Evolutionary conservation across 37 sponge, comb jelly and placozoan species (phyloP), one percentile per base, ranked within the genome.

Genomic region (Dysidea cf. avara): DNA sequence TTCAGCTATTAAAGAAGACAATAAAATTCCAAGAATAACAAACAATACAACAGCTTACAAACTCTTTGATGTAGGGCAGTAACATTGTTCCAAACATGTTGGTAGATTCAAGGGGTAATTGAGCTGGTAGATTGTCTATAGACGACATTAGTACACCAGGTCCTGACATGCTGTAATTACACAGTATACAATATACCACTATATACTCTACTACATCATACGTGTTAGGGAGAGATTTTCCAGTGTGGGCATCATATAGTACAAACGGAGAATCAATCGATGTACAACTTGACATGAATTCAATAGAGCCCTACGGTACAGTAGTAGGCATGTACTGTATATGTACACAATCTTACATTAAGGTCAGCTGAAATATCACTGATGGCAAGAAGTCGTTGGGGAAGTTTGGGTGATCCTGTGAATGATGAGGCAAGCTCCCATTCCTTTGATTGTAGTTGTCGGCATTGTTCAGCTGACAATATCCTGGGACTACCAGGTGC

Each of bases 61-160:
- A 53, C 35, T 89, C 90, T 22, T 66, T n/a, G 12, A 97, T 61
- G 54, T 79, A 66, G 6, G 94, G 88, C 37, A 83, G 33, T 0
- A 97, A 77, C 16, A 64, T 69, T 3, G 71, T 39, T 22, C 97
- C 94, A 74, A 97, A 97, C 78, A 75, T 84, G 53, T 87, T 86
- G 4, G 97, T 97, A 43, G 97, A 85, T 66, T 92, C 97, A 25
- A 90, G 64, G 1, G 97, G 93, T 2, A 97, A 65, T 75, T 97
- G 97, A 22, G 94, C 88, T 25, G 97, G 97, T 28, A 97, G 67
- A 55, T 97, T 89, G 64, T 97, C 97, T 0, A 97, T 90, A 38
- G 82, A 68, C 76, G 71, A 81, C 28, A 92, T 26, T 6, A 92
- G 20, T 26, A 92, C 65, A 40, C 97, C 97, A 64, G 71, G 79